These are phyloP conservation scores for Misgurnus anguillicaudatus DNA, from an alignment of 2,113 vertebrate genomes.

Conservation along the genomic window DNA sequence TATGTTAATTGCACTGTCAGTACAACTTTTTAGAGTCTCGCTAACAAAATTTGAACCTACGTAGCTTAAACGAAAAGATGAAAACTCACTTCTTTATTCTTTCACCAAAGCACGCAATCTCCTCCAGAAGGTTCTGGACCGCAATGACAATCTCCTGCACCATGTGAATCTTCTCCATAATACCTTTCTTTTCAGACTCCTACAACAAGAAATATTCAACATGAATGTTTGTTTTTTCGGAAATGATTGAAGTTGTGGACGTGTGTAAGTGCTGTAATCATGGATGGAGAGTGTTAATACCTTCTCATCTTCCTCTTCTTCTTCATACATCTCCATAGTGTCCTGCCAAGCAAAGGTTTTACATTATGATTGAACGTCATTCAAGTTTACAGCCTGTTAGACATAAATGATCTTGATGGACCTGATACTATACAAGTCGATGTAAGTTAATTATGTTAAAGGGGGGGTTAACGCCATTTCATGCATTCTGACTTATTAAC, in stretches of 20 bases:
- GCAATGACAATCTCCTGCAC: conserved; percentile 92
- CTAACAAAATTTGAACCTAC: no score
- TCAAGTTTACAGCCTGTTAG: background rate
- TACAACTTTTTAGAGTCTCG: no score
- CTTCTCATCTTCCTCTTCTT: conserved; percentile 92
- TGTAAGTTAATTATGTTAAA: background rate
- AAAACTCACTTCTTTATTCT: conserved; percentile 93
- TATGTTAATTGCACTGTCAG: no score
- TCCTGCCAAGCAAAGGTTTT: conserved; percentile 73
- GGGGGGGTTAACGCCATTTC: no score
- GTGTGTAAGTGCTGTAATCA: background rate
- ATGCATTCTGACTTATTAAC: no score
- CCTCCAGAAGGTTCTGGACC: conserved; percentile 88
- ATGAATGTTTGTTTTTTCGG: background rate
- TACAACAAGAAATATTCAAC: conserved; percentile 52
- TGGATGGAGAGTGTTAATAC: conserved; percentile 61
- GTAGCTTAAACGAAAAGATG: background rate
- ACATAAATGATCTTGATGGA: background rate
- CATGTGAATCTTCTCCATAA: conserved; percentile 95
- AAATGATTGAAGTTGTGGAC: background rate
- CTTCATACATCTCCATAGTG: conserved; percentile 82
- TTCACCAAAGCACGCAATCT: conserved; percentile 87
- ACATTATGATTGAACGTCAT: background rate
- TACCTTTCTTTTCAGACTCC: conserved; percentile 90
- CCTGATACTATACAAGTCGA: background rate